A percentile compares a stretch with the other conserved stretches of the same genome.
Evolutionary conservation across 2,797 vertebrate genomes (phyloP).

Genomic region (Liasis olivaceus): DNA sequence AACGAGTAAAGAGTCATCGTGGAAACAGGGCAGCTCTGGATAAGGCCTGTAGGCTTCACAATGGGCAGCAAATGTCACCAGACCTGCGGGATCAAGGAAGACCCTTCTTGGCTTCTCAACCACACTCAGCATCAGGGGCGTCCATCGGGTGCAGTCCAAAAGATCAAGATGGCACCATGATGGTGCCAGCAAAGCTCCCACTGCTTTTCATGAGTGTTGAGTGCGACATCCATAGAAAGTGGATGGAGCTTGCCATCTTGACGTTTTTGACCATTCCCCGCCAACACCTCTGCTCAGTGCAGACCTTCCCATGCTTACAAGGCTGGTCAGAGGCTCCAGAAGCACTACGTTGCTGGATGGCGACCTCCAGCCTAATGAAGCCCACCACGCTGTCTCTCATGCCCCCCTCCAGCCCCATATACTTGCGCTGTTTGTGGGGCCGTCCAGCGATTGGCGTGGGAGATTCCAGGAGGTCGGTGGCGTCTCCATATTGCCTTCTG

Average conservation of each 20-base stretch:
- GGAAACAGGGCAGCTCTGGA: conserved; percentile 29
- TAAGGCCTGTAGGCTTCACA: not conserved
- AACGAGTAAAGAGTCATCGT: conserved; percentile 38
- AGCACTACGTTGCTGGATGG: not conserved
- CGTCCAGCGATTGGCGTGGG: rapidly evolving
- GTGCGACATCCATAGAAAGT: rapidly evolving
- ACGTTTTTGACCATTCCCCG: not conserved
- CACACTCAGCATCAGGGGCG: rapidly evolving
- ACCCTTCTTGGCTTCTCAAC: not conserved
- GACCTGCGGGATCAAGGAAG: not conserved
- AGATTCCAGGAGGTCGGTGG: not conserved
- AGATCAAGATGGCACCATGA: no score
- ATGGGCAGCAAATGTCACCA: not conserved
- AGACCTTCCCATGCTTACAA: not conserved
- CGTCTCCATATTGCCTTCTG: not conserved
- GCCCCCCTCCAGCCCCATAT: not conserved
- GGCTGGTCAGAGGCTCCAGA: not conserved
- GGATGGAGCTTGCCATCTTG: not conserved
- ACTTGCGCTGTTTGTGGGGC: not conserved
- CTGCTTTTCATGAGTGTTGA: not conserved
- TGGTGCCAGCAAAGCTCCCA: not conserved
- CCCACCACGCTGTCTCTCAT: not conserved
- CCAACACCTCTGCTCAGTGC: rapidly evolving
- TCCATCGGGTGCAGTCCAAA: not conserved
- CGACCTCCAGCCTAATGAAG: not conserved